Percentiles rank a stretch among this genome's conserved stretches.
phyloP scores from a whole-genome alignment of 1,140 invertebrate species.

The Pseudachorutes palmiensis region DNA sequence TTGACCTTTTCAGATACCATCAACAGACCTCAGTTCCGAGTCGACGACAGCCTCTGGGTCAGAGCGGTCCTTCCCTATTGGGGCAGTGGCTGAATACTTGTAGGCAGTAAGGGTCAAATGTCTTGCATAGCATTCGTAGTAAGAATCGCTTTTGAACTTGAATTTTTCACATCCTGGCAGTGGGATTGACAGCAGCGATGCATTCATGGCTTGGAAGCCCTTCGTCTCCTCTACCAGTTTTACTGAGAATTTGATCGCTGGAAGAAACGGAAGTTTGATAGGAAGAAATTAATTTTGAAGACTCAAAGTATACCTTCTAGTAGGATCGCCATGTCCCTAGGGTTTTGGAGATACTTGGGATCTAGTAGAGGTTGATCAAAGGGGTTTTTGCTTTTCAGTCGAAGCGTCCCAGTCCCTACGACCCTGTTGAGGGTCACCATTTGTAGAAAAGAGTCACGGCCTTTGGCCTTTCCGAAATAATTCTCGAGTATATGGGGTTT shows the following conservation, averaged over 20 bases:
- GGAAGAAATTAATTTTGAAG: neutral
- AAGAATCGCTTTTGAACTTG: constrained; percentile 19
- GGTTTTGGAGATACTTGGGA: constrained; percentile 22
- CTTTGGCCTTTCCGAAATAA: constrained; percentile 13
- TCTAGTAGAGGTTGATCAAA: constrained; percentile 16
- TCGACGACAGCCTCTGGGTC: constrained; percentile 5
- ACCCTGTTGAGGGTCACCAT: constrained; percentile 19
- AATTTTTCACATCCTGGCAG: constrained; percentile 20
- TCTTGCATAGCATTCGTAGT: neutral
- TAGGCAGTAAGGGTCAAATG: neutral
- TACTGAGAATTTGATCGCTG: constrained; percentile 14
- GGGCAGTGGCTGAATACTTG: constrained; percentile 2
- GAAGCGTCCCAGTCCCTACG: constrained; percentile 8
- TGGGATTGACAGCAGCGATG: constrained; percentile 9
- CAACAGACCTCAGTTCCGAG: neutral
- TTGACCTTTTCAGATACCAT: neutral
- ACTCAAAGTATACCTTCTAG: neutral
- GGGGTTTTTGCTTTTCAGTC: constrained; percentile 14
- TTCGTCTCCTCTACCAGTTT: constrained; percentile 19
- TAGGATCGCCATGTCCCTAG: constrained; percentile 16
- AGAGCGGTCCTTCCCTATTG: neutral
- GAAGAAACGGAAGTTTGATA: neutral
- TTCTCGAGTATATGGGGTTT: constrained; percentile 6
- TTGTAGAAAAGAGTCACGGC: constrained; percentile 21
- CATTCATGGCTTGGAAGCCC: constrained; percentile 10